Percentiles rank a stretch among this genome's conserved stretches.
These are phyloP conservation scores for Achroia grisella DNA, from an alignment of 1,140 invertebrate species.

Conservation along the genomic window DNA sequence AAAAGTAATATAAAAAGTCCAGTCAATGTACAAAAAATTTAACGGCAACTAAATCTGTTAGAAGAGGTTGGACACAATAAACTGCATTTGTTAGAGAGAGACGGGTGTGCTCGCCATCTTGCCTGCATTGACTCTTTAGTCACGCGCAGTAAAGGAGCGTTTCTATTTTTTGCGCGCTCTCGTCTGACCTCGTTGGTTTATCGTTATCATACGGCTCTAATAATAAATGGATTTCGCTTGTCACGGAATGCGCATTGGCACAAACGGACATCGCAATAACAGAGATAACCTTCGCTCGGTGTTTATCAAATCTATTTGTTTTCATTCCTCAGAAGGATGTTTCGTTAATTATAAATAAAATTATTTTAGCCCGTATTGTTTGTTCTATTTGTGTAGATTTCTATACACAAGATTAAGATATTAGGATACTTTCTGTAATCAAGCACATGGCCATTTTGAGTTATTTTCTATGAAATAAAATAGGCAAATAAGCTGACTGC, in stretches of 20 bases:
- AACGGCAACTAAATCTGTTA: slow-evolving; percentile 49
- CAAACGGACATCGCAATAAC: slow-evolving; percentile 41
- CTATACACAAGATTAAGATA: too few relatives aligned
- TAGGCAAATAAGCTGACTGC: too few relatives aligned
- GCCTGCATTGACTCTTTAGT: slow-evolving; percentile 62
- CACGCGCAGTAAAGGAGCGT: slow-evolving; percentile 63
- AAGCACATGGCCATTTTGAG: too few relatives aligned
- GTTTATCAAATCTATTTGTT: slow-evolving; percentile 34
- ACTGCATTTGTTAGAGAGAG: slow-evolving; percentile 30
- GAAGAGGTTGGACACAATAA: slow-evolving; percentile 26
- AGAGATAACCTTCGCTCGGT: slow-evolving; percentile 54
- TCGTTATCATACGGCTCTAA: slow-evolving; percentile 66
- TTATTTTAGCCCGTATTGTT: too few relatives aligned
- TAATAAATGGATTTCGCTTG: slow-evolving; percentile 63
- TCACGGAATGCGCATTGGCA: slow-evolving; percentile 40
- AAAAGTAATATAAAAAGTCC: slow-evolving; percentile 43
- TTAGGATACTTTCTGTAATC: too few relatives aligned
- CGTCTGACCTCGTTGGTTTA: slow-evolving; percentile 68
- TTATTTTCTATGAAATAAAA: too few relatives aligned
- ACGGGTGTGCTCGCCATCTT: slow-evolving; percentile 50
- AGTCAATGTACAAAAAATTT: slow-evolving; percentile 51
- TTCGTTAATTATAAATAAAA: too few relatives aligned
- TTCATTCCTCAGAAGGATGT: not conserved
- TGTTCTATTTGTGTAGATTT: too few relatives aligned
- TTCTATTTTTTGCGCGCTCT: slow-evolving; percentile 69